phyloP scores from a whole-genome alignment of 2,113 vertebrate species.

The Megaceryle maxima region DNA sequence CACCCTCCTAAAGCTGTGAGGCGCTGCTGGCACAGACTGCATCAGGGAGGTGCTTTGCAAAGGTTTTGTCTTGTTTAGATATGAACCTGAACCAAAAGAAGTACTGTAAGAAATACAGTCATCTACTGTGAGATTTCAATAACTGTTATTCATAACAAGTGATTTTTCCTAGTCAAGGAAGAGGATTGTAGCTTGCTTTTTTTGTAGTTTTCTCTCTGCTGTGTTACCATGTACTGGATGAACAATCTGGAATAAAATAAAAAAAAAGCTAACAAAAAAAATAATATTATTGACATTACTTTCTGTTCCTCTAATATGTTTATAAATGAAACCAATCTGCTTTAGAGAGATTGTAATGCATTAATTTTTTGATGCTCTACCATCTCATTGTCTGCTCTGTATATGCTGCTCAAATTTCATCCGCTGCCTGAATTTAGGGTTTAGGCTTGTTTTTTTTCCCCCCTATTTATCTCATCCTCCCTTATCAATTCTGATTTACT shows the following conservation, averaged over 20 bases:
- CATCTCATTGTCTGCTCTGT: background rate
- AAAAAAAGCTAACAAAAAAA: background rate
- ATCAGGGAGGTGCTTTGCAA: background rate
- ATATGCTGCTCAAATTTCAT: background rate
- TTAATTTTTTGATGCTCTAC: background rate
- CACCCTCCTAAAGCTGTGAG: background rate
- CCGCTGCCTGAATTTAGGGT: background rate
- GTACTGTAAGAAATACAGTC: background rate
- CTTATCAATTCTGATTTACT: constrained; percentile 12
- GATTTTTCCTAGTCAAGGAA: background rate
- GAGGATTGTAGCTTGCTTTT: background rate
- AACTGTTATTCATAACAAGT: background rate
- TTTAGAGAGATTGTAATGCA: background rate
- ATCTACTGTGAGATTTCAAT: background rate
- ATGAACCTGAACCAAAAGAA: background rate
- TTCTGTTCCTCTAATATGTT: background rate
- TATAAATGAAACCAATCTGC: background rate
- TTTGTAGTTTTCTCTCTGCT: background rate
- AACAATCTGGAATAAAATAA: background rate
- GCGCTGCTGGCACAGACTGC: rapidly evolving
- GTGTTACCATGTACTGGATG: background rate
- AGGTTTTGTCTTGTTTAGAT: background rate
- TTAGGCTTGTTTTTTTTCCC: background rate
- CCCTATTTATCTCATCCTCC: background rate
- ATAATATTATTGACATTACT: background rate